These are phyloP conservation scores for Gastrophysa polygoni DNA, from an alignment of 2,888 invertebrate species.

Conservation along the genomic window DNA sequence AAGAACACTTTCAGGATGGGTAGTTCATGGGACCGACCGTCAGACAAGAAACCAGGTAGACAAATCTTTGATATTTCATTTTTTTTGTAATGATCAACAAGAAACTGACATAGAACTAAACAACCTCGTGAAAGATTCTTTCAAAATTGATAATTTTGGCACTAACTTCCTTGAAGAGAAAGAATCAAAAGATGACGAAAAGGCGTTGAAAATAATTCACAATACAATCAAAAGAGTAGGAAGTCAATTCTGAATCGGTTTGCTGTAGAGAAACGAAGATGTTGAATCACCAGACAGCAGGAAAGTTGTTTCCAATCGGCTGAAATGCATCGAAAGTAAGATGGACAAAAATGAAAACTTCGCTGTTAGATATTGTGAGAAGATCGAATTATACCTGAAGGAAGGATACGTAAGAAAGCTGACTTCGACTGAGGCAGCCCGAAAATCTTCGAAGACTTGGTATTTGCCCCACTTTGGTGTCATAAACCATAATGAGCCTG, in stretches of 20 bases:
- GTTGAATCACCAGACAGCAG: background rate
- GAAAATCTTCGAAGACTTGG: background rate
- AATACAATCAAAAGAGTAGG: background rate
- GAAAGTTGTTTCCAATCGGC: background rate
- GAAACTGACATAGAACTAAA: background rate
- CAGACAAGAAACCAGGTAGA: background rate
- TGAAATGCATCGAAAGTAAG: background rate
- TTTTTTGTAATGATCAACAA: background rate
- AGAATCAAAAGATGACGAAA: background rate
- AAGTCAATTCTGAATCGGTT: background rate
- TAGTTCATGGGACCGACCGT: background rate
- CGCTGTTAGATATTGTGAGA: background rate
- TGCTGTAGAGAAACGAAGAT: background rate
- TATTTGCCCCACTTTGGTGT: background rate
- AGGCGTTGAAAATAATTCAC: background rate
- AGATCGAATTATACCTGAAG: background rate
- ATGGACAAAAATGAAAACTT: background rate
- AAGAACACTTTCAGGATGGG: background rate
- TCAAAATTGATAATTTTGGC: background rate
- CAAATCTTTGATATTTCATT: background rate
- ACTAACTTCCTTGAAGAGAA: background rate
- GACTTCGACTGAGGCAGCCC: background rate
- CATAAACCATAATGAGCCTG: background rate
- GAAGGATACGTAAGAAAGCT: background rate
- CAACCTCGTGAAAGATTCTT: background rate